Base-by-base conservation (phyloP, 2,888 invertebrate genomes). In the Poecilobothrus nobilitatus region DNA sequence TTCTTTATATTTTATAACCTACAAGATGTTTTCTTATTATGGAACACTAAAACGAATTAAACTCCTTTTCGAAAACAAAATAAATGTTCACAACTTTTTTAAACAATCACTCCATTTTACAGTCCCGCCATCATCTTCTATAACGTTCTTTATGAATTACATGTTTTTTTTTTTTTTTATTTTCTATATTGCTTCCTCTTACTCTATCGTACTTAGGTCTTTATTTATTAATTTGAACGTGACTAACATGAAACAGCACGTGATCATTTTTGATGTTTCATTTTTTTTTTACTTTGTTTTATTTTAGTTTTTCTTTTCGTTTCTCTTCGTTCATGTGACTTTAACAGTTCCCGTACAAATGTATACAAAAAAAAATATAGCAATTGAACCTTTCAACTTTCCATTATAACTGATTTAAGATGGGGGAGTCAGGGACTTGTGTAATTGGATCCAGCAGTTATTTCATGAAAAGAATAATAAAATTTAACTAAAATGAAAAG, bases 191-290 rank as follows among this genome's bases (percentile, higher is more conserved):
- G 5, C 41, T 41, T 9, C 5, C 27, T 27, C 5, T 27, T 9
- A 18, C 37, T 53, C 53, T 18, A 18, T 37, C 37, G n/a, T 53
- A 53, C 18, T 53, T n/a, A 53, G 53, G 53, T 53, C 53, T 53
- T 53, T 53, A 53, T 53, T 53, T 53, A 53, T 53, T 53, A 15
- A 53, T 53, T 53, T 18, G n/a, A 53, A 53, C 53, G 53, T 53
- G 53, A 53, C 53, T 53, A 53, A 53, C 53, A 53, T 53, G 18
- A 53, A 53, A 53, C 15, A n/a, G 53, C 53, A 53, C 53, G 53
- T 53, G 53, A 53, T 53, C 53, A 18, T 12, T 53, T 53, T 18
- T 18, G 18, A 53, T 53, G 53, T 53, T 18, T n/a, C n/a, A 3
- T 53, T 18, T 41, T 41, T 41, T 41, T 41, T 15, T 12, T 6